These are phyloP conservation scores for Sclerurus mexicanus DNA, from an alignment of 2,113 vertebrate species.

Conservation along the genomic window DNA sequence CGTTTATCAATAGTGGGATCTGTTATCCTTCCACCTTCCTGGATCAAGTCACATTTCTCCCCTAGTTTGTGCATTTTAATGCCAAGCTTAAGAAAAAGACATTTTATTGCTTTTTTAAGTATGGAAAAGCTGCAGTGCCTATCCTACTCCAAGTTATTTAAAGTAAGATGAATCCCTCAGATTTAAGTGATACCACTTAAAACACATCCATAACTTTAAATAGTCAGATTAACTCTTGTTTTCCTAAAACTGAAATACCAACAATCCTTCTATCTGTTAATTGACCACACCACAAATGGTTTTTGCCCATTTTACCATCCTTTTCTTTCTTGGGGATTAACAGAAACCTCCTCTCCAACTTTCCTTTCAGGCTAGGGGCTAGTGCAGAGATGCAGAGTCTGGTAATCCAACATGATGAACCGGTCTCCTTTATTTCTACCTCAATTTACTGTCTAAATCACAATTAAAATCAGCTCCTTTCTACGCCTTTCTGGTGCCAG, in stretches of 20 bases:
- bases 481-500: background rate
- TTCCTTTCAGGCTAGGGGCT: background rate
- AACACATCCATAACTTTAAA: background rate
- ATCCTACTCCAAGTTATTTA: background rate
- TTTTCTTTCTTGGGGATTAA: background rate
- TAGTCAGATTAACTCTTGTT: background rate
- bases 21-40: conserved; percentile 91
- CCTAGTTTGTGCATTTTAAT: conserved; percentile 94
- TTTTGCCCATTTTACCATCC: background rate
- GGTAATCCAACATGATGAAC: background rate
- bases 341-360: background rate
- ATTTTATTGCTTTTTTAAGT: conserved; percentile 61
- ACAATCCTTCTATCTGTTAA: background rate
- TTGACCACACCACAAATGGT: background rate
- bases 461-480: background rate
- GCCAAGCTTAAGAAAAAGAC: conserved; percentile 84
- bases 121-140: background rate
- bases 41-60: conserved; percentile 94
- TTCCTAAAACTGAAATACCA: background rate
- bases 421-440: background rate
- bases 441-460: background rate
- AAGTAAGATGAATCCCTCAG: background rate
- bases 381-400: background rate
- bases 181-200: background rate
- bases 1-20: conserved; percentile 95